Evolutionary conservation across 2,888 invertebrate genomes (phyloP).

Genomic region (Elegia similella): DNA sequence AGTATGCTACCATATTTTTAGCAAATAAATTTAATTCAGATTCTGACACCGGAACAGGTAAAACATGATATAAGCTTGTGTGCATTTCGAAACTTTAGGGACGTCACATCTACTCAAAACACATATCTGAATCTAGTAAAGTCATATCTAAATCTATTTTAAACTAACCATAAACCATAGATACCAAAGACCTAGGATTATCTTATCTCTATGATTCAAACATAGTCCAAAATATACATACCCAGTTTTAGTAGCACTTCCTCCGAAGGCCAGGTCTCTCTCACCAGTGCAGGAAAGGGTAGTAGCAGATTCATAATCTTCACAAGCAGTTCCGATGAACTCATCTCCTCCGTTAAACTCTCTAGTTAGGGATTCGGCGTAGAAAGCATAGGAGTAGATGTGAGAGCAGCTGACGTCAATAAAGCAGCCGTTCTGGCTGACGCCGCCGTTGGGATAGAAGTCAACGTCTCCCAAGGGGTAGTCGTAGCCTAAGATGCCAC

Average conservation of each 20-base stretch:
- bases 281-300: constrained; percentile 44
- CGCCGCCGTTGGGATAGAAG: constrained; percentile 70
- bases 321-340: constrained; percentile 63
- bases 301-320: constrained; percentile 47
- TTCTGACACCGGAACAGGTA: too few relatives aligned
- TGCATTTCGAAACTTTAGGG: too few relatives aligned
- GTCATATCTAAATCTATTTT: too few relatives aligned
- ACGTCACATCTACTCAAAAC: too few relatives aligned
- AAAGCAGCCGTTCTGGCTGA: constrained; percentile 54
- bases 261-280: constrained; percentile 54
- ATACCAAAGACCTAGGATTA: too few relatives aligned
- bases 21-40: too few relatives aligned
- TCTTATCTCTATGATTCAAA: too few relatives aligned
- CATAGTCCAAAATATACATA: constrained; percentile 32
- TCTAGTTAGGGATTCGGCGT: constrained; percentile 57
- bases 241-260: constrained; percentile 45
- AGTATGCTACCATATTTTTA: too few relatives aligned
- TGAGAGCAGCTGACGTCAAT: constrained; percentile 51
- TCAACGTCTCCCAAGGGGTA: constrained; percentile 61
- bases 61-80: too few relatives aligned
- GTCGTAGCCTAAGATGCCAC: constrained; percentile 60
- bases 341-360: constrained; percentile 33
- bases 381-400: constrained; percentile 50
- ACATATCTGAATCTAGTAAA: too few relatives aligned
- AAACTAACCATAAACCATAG: too few relatives aligned